These are phyloP conservation scores for Berghia stephanieae DNA, from an alignment of 1,140 invertebrate genomes.

Conservation along the genomic window DNA sequence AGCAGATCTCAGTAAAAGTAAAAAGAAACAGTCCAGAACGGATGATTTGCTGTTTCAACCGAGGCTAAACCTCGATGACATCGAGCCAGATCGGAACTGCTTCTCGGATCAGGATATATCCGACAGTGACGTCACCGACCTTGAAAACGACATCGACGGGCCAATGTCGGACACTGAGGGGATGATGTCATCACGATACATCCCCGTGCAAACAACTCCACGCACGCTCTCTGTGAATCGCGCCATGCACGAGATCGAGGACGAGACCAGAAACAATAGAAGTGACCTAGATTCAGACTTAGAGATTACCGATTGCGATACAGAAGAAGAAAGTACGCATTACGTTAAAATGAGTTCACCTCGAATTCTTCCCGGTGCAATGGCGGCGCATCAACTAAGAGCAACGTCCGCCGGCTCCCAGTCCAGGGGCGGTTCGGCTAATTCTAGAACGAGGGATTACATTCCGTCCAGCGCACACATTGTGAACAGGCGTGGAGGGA, in stretches of 20 bases:
- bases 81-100: slow-evolving; percentile 22
- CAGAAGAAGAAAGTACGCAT: not conserved
- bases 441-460: too few species aligned
- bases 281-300: slow-evolving; percentile 30
- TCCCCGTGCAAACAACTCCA: slow-evolving; percentile 4
- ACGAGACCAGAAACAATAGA: not conserved
- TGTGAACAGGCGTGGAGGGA: not conserved
- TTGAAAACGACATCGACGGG: slow-evolving; percentile 30
- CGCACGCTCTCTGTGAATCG: not conserved
- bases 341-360: not conserved
- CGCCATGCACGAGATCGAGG: not conserved
- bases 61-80: not conserved
- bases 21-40: not conserved
- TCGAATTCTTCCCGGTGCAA: slow-evolving; percentile 19
- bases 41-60: slow-evolving; percentile 15
- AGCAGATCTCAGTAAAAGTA: slow-evolving; percentile 1
- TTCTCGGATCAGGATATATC: slow-evolving; percentile 22
- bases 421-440: too few species aligned
- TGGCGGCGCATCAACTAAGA: slow-evolving; percentile 19
- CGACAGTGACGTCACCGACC: slow-evolving; percentile 26
- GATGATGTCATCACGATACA: not conserved
- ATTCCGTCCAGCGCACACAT: not conserved
- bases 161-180: slow-evolving; percentile 29
- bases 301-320: not conserved
- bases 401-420: not conserved